Percentiles rank a stretch among this genome's conserved stretches.
phyloP scores from a whole-genome alignment of 2,797 vertebrate species.

The Lagorchestes hirsutus region DNA sequence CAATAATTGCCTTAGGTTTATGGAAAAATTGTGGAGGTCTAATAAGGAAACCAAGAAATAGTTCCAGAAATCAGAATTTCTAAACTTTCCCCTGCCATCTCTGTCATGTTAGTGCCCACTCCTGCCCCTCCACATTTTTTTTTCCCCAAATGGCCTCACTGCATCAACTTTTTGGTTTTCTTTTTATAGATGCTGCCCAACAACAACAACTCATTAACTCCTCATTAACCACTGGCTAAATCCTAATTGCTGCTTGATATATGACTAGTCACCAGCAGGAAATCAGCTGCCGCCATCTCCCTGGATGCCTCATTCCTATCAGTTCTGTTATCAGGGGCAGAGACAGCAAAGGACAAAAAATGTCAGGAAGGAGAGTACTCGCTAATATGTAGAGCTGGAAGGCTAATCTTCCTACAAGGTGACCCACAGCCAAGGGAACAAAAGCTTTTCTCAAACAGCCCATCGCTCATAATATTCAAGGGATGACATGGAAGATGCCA shows the following conservation, averaged over 20 bases:
- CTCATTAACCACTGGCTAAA: not conserved
- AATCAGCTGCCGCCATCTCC: not conserved
- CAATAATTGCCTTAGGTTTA: not conserved
- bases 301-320: not conserved
- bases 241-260: not conserved
- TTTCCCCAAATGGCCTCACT: not conserved
- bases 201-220: not conserved
- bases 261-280: not conserved
- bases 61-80: not conserved
- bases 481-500: slow-evolving; percentile 82
- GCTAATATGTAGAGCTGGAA: slow-evolving; percentile 24
- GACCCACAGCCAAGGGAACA: slow-evolving; percentile 73
- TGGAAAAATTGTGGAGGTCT: not conserved
- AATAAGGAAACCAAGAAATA: not conserved
- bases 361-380: not conserved
- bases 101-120: not conserved
- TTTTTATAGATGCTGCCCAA: not conserved
- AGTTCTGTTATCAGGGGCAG: not conserved
- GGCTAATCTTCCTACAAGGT: slow-evolving; percentile 63
- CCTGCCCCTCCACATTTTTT: not conserved
- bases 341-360: not conserved
- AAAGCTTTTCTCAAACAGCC: slow-evolving; percentile 78
- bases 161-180: not conserved
- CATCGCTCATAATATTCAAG: slow-evolving; percentile 78
- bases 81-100: not conserved